These are phyloP conservation scores for Cottoperca gobio DNA, from an alignment of 2,797 vertebrate species.

Conservation along the genomic window DNA sequence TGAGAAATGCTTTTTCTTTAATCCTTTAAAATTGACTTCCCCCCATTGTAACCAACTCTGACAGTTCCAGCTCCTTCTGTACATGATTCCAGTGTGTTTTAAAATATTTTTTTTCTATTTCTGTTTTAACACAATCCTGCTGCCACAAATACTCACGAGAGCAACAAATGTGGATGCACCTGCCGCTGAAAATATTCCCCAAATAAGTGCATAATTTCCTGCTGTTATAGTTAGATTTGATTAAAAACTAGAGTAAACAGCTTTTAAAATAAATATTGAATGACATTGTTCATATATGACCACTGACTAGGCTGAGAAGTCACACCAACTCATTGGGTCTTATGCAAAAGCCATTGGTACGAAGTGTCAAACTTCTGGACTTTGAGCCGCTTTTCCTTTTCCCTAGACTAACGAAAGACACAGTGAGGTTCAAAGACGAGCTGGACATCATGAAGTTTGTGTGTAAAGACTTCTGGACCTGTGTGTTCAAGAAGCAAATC, in stretches of 20 bases:
- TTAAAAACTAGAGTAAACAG: background rate
- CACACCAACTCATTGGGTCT: background rate
- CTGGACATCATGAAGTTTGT: conserved; percentile 98
- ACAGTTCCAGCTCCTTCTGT: too few relatives aligned
- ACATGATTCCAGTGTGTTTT: too few relatives aligned
- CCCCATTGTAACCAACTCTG: too few relatives aligned
- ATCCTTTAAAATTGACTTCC: too few relatives aligned
- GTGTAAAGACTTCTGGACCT: conserved; percentile 98
- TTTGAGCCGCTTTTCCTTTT: conserved; percentile 37
- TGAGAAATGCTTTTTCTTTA: too few relatives aligned
- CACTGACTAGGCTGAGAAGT: background rate
- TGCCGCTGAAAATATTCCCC: background rate
- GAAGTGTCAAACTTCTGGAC: background rate
- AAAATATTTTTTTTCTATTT: too few relatives aligned
- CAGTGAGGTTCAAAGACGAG: conserved; percentile 95
- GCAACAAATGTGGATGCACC: background rate
- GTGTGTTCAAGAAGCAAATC: conserved; percentile 96
- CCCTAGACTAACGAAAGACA: conserved; percentile 94
- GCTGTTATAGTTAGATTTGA: background rate
- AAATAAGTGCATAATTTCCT: background rate
- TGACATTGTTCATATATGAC: too few relatives aligned
- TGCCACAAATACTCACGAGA: background rate
- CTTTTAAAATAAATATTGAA: too few relatives aligned
- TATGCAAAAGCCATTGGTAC: background rate
- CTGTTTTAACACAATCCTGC: too few relatives aligned